Evolutionary conservation across 2,797 vertebrate genomes (phyloP).

Genomic region (Arrhamphus sclerolepis): DNA sequence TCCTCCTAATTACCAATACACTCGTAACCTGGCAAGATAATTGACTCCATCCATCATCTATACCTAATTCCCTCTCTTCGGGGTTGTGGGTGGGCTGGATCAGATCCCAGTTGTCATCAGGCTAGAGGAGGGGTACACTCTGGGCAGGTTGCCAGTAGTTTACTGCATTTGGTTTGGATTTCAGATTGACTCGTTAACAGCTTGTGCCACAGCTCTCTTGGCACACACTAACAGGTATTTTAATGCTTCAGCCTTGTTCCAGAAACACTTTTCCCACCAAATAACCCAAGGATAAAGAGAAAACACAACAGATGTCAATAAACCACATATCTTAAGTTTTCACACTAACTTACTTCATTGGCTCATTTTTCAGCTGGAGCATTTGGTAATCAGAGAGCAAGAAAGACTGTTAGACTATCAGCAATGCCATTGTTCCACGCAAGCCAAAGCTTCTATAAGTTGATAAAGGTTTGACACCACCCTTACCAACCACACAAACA

Average conservation of each 20-base stretch:
- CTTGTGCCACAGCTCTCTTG: conserved; percentile 39
- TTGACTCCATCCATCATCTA: not conserved
- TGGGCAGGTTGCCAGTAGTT: conserved; percentile 10
- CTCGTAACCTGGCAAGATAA: too few relatives aligned
- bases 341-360: not conserved
- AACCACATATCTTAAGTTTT: conserved; percentile 6
- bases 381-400: conserved; percentile 7
- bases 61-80: too few relatives aligned
- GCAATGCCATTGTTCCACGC: conserved; percentile 27
- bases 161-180: conserved; percentile 38
- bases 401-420: conserved; percentile 29
- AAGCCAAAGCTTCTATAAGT: conserved; percentile 50
- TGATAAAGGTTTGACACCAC: conserved; percentile 26
- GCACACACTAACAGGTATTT: conserved; percentile 21
- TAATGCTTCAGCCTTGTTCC: conserved; percentile 22
- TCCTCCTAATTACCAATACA: not conserved
- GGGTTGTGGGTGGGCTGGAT: too few relatives aligned
- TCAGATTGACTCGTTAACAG: conserved; percentile 14
- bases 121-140: too few relatives aligned
- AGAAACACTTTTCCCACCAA: conserved; percentile 32
- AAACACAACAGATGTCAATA: conserved; percentile 13
- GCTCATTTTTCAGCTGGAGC: conserved; percentile 12
- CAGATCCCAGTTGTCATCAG: too few relatives aligned
- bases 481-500: conserved; percentile 62
- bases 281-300: conserved; percentile 13